Evolutionary conservation across 2,113 vertebrate species (phyloP), one percentile per base, ranked within the genome.

Genomic region (Rhynchopsitta pachyrhyncha): DNA sequence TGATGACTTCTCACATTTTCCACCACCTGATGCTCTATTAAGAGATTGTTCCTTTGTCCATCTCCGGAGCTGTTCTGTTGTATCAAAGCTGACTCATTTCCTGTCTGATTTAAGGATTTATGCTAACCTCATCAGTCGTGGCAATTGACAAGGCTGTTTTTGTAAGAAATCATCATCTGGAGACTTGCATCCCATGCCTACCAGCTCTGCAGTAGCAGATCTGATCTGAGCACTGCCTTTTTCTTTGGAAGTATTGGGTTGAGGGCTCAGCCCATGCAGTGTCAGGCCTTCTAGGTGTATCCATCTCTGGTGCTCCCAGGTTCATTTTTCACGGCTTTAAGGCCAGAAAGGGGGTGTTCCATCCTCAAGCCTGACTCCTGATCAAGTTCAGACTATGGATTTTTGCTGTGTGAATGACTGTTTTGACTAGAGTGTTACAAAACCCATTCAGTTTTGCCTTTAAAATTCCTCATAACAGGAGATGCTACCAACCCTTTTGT

Each of bases 1-100:
- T 0, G 0, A 64, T 82, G 55, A 79, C 68, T 84, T 88, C 42
- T 93, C 60, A 78, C 8, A 41, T 68, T 93, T 96, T 96, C 83
- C 49, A 91, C 60, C 66, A 88, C 69, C 80, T 84, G 86, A 78
- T 92, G 86, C 73, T 94, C 42, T 88, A 2, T 85, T 89, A 83
- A 67, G 88, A 60, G 47, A 78, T 92, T 88, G 8, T 88, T 94
- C 69, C 73, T 96, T 90, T 96, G 93, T 86, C 63, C 4, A 1
- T 69, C 59, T 86, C 64, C 3, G 24, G 25, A 68, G 27, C 50
- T 70, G 37, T 59, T 83, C 57, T 1, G 0, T 27, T 91, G n/a
- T 60, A 71, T 71, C 3, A 4, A 11, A 1, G 7, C 12, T 60
- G 67, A 35, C 82, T 39, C 0, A 0, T 90, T 90, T 94, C 52